Evolutionary conservation across 2,113 vertebrate genomes (phyloP).

Genomic region (Phycodurus eques): DNA sequence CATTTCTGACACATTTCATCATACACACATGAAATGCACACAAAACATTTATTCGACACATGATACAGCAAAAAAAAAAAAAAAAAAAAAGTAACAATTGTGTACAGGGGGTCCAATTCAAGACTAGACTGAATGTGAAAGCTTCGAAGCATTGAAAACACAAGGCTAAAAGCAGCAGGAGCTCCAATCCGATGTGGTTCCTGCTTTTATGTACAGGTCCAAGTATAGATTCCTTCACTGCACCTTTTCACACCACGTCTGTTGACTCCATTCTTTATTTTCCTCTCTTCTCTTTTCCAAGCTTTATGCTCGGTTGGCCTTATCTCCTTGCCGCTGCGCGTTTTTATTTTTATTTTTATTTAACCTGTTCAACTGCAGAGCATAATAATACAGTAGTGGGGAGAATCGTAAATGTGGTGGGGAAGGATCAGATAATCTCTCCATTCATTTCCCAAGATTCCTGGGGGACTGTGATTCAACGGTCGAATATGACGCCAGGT

Average conservation of each 20-base stretch:
- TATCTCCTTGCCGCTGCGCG: constrained; percentile 15
- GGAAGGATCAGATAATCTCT: constrained; percentile 24
- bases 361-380: constrained; percentile 10
- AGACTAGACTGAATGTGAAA: constrained; percentile 30
- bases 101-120: constrained; percentile 15
- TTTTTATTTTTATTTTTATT: neutral
- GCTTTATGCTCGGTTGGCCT: constrained; percentile 16
- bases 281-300: constrained; percentile 2
- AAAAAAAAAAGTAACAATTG: neutral
- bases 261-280: constrained; percentile 1
- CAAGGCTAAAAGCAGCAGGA: neutral
- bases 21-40: constrained; percentile 19
- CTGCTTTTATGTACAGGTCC: neutral
- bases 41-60: too few relatives aligned
- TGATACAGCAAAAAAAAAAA: constrained; percentile 2
- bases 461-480: constrained; percentile 49
- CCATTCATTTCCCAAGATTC: constrained; percentile 49
- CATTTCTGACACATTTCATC: too few relatives aligned
- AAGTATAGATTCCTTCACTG: constrained; percentile 34
- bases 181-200: neutral
- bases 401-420: neutral
- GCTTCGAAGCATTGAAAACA: neutral
- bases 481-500: too few relatives aligned
- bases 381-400: constrained; percentile 2
- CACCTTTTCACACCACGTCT: constrained; percentile 11